Evolutionary conservation across 2,888 invertebrate genomes (phyloP).

Genomic region (Eledone cirrhosa): DNA sequence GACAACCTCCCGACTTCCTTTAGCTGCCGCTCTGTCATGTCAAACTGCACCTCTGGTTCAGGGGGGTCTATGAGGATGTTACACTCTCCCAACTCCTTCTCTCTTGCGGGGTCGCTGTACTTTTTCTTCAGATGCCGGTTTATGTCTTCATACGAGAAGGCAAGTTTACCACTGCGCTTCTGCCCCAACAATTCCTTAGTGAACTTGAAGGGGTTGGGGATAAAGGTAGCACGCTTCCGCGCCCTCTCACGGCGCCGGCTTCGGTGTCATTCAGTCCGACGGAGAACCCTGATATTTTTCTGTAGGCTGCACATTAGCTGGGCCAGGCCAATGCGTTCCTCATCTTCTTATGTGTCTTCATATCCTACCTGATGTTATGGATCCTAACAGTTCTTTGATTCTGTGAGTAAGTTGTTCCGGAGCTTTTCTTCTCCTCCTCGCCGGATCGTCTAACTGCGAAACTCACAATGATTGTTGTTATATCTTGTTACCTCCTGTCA

Average conservation of each 20-base stretch:
- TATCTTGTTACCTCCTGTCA: not conserved
- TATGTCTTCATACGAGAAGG: not conserved
- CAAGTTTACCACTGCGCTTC: too few relatives aligned
- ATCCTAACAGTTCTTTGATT: too few relatives aligned
- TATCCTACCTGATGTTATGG: not conserved
- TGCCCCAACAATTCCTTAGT: too few relatives aligned
- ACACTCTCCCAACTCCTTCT: not conserved
- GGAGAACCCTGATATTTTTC: not conserved
- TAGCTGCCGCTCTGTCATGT: constrained; percentile 31
- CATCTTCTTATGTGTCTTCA: not conserved
- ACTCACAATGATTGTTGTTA: too few relatives aligned
- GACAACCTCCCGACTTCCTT: constrained; percentile 31
- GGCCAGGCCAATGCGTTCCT: constrained; percentile 3
- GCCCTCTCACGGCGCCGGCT: constrained; percentile 10
- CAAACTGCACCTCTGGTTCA: constrained; percentile 25
- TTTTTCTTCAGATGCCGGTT: not conserved
- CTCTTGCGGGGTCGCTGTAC: not conserved
- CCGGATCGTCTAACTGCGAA: too few relatives aligned
- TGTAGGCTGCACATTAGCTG: constrained; percentile 5
- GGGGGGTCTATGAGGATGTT: not conserved
- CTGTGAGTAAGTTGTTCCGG: too few relatives aligned
- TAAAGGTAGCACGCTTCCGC: too few relatives aligned
- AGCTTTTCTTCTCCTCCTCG: too few relatives aligned
- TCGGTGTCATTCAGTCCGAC: constrained; percentile 10
- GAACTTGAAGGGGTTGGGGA: too few relatives aligned